These are phyloP conservation scores for Drosophila cardini DNA, from an alignment of 1,140 invertebrate species.

Conservation along the genomic window DNA sequence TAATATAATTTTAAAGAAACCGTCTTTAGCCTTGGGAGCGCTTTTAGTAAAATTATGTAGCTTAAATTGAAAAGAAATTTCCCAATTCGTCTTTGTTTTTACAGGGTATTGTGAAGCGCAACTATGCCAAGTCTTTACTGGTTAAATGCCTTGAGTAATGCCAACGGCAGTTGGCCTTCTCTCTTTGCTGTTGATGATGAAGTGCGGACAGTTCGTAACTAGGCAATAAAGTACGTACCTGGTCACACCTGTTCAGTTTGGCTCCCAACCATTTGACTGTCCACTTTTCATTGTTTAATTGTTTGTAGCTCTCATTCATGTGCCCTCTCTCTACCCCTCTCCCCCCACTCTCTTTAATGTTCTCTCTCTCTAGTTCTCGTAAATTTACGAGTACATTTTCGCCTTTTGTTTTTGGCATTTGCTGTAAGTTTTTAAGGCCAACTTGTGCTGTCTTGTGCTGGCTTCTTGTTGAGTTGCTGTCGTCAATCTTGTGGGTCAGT, in stretches of 20 bases:
- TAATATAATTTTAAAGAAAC: too few relatives aligned
- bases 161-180: conserved; percentile 10
- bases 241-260: conserved; percentile 42
- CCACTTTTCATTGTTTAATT: conserved; percentile 55
- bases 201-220: conserved; percentile 51
- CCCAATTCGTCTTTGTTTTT: too few relatives aligned
- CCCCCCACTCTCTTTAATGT: background rate
- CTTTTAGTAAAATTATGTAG: too few relatives aligned
- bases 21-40: too few relatives aligned
- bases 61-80: too few relatives aligned
- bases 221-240: conserved; percentile 37
- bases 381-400: conserved; percentile 51
- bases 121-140: background rate
- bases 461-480: conserved; percentile 23
- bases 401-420: conserved; percentile 38
- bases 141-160: conserved; percentile 27
- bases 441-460: conserved; percentile 8
- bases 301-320: conserved; percentile 17
- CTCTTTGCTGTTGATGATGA: conserved; percentile 46
- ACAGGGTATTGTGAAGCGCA: conserved; percentile 4
- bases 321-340: background rate
- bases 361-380: background rate
- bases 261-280: conserved; percentile 39
- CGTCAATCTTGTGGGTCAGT: conserved; percentile 50
- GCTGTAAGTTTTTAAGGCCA: conserved; percentile 34